phyloP scores from a whole-genome alignment of 2,113 vertebrate genomes.

The Paradoxurus hermaphroditus region DNA sequence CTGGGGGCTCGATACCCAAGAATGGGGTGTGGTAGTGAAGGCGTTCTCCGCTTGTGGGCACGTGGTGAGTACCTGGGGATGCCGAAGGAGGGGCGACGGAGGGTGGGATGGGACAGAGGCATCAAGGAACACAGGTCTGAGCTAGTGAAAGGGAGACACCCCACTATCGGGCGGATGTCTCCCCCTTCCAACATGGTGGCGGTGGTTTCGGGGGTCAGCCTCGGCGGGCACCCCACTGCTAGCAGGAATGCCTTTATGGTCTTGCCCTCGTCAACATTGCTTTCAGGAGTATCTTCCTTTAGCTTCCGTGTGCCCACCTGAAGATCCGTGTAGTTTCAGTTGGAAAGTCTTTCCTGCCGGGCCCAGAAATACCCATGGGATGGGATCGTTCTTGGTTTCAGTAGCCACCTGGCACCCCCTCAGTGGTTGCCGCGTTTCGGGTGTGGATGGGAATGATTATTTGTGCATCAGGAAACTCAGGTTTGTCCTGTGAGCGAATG shows the following conservation, averaged over 20 bases:
- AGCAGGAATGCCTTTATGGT: neutral
- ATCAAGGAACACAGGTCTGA: neutral
- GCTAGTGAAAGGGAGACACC: neutral
- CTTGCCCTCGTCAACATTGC: neutral
- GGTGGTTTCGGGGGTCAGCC: neutral
- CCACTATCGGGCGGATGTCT: accelerated
- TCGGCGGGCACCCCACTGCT: too few relatives aligned
- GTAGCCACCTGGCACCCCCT: neutral
- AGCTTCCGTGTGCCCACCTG: neutral
- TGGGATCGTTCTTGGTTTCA: neutral
- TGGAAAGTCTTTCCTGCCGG: conserved; percentile 8
- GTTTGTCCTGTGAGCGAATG: neutral
- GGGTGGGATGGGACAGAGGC: neutral
- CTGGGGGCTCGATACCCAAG: neutral
- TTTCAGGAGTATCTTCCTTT: neutral
- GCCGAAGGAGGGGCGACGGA: neutral
- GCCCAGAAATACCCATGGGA: neutral
- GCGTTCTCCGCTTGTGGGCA: neutral
- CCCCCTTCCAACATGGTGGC: neutral
- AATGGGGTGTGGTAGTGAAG: accelerated
- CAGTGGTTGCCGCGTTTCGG: neutral
- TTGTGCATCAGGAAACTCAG: neutral
- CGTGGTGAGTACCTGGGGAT: neutral
- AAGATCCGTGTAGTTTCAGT: neutral
- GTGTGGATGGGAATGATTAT: neutral